phyloP scores from a whole-genome alignment of 2,888 invertebrate genomes.

The Nomada fucata region DNA sequence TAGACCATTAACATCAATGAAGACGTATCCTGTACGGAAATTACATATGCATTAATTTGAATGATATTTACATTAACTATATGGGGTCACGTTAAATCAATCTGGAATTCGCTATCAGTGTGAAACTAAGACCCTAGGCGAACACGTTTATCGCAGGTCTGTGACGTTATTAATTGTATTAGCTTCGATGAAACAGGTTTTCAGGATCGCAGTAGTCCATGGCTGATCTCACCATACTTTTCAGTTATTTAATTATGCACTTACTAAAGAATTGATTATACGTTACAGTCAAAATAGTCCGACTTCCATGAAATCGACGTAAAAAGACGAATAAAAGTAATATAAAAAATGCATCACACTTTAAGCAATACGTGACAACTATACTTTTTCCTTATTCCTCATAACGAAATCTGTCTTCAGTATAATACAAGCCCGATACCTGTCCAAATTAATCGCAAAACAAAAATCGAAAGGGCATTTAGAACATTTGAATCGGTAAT shows the following conservation, averaged over 20 bases:
- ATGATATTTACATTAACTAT: neutral
- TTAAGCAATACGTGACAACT: no score
- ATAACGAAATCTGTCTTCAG: no score
- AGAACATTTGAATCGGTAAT: no score
- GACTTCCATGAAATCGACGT: no score
- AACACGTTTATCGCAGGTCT: constrained; percentile 19
- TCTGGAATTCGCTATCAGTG: neutral
- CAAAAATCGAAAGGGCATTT: no score
- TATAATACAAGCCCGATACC: no score
- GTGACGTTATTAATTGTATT: constrained; percentile 35
- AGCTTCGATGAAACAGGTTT: constrained; percentile 37
- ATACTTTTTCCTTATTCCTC: no score
- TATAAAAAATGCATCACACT: no score
- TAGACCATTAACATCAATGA: neutral
- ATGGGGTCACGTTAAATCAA: neutral
- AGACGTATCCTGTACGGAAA: neutral
- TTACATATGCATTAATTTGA: neutral
- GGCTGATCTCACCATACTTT: constrained; percentile 1
- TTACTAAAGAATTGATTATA: neutral
- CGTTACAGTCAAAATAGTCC: no score
- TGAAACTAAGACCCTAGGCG: neutral
- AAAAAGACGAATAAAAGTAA: no score
- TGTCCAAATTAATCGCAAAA: no score
- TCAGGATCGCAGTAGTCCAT: neutral
- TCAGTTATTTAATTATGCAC: neutral